These are phyloP conservation scores for Streptopelia turtur DNA, from an alignment of 2,797 vertebrate genomes.

Conservation along the genomic window DNA sequence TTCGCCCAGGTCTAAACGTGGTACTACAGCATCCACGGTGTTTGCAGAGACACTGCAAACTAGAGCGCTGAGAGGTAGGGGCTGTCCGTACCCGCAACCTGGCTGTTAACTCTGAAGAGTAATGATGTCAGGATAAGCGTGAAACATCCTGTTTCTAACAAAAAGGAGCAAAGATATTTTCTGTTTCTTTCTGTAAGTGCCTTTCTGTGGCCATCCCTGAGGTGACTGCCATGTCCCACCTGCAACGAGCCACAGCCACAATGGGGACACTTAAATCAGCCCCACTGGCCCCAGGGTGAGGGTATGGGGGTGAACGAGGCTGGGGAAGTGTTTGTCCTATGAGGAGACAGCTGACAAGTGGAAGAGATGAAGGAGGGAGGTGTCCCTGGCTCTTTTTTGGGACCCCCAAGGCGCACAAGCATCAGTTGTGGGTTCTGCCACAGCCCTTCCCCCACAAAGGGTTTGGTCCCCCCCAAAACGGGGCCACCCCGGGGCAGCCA, in stretches of 20 bases:
- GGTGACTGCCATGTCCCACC: neutral
- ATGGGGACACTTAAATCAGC: neutral
- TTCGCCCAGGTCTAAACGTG: neutral
- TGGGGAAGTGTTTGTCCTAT: neutral
- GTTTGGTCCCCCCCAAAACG: fast-evolving
- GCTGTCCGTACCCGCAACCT: neutral
- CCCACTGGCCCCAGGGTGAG: fast-evolving
- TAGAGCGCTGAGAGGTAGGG: neutral
- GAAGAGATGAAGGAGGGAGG: neutral
- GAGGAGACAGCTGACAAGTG: neutral
- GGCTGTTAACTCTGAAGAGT: neutral
- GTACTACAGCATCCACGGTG: fast-evolving
- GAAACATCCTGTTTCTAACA: neutral
- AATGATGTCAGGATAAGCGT: neutral
- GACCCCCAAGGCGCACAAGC: neutral
- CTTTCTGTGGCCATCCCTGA: neutral
- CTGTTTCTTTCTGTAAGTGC: neutral
- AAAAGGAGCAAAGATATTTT: neutral
- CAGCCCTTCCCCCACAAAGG: neutral
- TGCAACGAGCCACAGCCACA: neutral
- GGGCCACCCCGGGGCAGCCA: neutral
- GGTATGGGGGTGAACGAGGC: neutral
- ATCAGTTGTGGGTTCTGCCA: neutral
- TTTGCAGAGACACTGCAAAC: neutral
- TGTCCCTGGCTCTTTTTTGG: neutral